A percentile compares a stretch with the other conserved stretches of the same genome.
Conservation (phyloP, 2,888 invertebrate genomes). For the Lucinisca nassula region DNA sequence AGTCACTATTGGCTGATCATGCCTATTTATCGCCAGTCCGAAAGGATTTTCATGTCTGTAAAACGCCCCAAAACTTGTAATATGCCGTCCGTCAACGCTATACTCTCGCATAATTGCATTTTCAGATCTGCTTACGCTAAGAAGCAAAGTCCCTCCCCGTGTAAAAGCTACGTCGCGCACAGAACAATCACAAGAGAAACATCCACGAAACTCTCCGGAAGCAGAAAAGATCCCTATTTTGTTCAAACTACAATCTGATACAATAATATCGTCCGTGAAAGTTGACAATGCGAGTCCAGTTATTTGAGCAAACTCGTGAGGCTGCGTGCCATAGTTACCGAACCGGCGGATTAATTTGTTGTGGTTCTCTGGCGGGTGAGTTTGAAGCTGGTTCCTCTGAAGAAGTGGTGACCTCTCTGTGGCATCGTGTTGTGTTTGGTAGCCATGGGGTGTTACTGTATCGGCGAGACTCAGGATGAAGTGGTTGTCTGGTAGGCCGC, state of each 20-base stretch:
- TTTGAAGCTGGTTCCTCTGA: neutral
- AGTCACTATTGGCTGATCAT: conserved; percentile 73
- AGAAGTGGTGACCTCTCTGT: conserved; percentile 54
- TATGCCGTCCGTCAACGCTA: conserved; percentile 66
- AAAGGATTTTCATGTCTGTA: conserved; percentile 78
- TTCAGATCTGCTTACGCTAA: conserved; percentile 72
- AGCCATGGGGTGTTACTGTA: conserved; percentile 57
- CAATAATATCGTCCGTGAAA: conserved; percentile 71
- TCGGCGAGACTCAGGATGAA: conserved; percentile 71
- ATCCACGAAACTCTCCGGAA: conserved; percentile 66
- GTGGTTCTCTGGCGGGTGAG: neutral
- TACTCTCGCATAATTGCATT: conserved; percentile 74
- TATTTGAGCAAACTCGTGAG: conserved; percentile 68
- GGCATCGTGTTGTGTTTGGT: neutral
- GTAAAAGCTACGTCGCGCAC: conserved; percentile 75
- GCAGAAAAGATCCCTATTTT: conserved; percentile 71
- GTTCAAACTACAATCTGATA: conserved; percentile 73
- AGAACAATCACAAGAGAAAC: conserved; percentile 77
- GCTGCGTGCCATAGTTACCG: conserved; percentile 70
- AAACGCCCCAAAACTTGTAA: conserved; percentile 71
- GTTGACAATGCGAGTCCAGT: conserved; percentile 71
- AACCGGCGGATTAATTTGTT: conserved; percentile 59
- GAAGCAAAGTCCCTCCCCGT: conserved; percentile 66
- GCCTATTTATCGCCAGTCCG: conserved; percentile 74
- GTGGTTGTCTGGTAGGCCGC: conserved; percentile 78